Conservation (phyloP, 2,888 invertebrate genomes). For the Schrankia costaestrigalis region DNA sequence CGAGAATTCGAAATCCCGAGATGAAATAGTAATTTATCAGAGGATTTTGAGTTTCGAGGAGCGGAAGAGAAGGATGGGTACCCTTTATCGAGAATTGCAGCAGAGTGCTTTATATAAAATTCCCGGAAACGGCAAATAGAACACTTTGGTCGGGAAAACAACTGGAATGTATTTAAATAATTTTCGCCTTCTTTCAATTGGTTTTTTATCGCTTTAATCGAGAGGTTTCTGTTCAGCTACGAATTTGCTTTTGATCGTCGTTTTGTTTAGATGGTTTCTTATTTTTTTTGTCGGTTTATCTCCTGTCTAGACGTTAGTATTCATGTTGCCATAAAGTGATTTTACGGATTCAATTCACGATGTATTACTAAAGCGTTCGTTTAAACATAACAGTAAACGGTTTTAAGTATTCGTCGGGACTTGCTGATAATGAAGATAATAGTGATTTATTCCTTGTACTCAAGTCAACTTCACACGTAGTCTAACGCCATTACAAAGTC, state of each 20-base stretch:
- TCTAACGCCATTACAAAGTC: conserved; percentile 34
- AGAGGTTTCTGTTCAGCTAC: conserved; percentile 12
- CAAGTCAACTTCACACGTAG: conserved; percentile 38
- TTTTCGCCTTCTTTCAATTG: conserved; percentile 12
- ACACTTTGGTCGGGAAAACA: conserved; percentile 28
- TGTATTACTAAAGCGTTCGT: too few relatives aligned
- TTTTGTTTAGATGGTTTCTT: neutral
- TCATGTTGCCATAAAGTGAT: too few relatives aligned
- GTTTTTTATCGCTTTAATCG: conserved; percentile 4
- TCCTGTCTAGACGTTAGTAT: too few relatives aligned
- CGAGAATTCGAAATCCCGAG: conserved; percentile 66
- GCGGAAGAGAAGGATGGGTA: conserved; percentile 62
- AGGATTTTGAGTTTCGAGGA: conserved; percentile 71
- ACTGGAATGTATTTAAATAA: conserved; percentile 29
- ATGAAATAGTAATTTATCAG: conserved; percentile 80
- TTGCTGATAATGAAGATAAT: conserved; percentile 33
- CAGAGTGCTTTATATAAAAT: conserved; percentile 37
- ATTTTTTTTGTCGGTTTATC: neutral
- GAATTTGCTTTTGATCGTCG: neutral
- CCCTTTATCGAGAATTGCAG: conserved; percentile 39
- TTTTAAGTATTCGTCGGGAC: conserved; percentile 28
- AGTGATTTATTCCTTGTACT: conserved; percentile 32
- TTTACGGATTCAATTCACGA: too few relatives aligned
- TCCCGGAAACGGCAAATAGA: conserved; percentile 35
- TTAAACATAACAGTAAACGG: conserved; percentile 25